phyloP scores from a whole-genome alignment of 2,797 vertebrate genomes.

The Pseudopleuronectes americanus region DNA sequence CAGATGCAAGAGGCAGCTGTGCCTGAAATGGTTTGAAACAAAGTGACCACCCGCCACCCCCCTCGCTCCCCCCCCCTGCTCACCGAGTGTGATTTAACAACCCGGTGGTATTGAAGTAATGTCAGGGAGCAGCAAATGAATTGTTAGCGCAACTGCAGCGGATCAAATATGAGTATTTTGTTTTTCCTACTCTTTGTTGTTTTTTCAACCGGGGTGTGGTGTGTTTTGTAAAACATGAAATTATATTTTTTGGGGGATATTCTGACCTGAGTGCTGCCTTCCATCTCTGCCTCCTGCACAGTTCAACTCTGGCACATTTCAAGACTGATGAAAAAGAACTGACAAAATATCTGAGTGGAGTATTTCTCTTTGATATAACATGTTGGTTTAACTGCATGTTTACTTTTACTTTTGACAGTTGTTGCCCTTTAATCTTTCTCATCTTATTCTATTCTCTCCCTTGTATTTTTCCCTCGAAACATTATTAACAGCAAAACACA shows the following conservation, averaged over 20 bases:
- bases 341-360: constrained; percentile 41
- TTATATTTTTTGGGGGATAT: constrained; percentile 1
- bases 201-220: constrained; percentile 8
- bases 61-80: constrained; percentile 14
- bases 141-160: constrained; percentile 17
- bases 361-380: constrained; percentile 44
- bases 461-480: not conserved
- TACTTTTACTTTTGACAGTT: constrained; percentile 41
- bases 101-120: constrained; percentile 41
- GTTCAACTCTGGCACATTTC: constrained; percentile 40
- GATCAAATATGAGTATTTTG: constrained; percentile 31
- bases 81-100: constrained; percentile 19
- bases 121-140: constrained; percentile 41
- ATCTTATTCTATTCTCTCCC: constrained; percentile 2
- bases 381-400: constrained; percentile 41
- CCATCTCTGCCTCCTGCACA: constrained; percentile 13
- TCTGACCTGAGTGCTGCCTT: constrained; percentile 23
- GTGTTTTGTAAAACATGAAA: constrained; percentile 22
- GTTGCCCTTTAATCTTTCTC: constrained; percentile 21
- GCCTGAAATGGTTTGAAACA: constrained; percentile 39
- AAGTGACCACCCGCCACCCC: constrained; percentile 30
- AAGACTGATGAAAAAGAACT: constrained; percentile 44
- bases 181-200: constrained; percentile 29
- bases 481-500: not conserved
- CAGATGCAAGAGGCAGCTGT: constrained; percentile 35